Evolutionary conservation across 2,113 vertebrate genomes (phyloP).

Genomic region (Anoplopoma fimbria): DNA sequence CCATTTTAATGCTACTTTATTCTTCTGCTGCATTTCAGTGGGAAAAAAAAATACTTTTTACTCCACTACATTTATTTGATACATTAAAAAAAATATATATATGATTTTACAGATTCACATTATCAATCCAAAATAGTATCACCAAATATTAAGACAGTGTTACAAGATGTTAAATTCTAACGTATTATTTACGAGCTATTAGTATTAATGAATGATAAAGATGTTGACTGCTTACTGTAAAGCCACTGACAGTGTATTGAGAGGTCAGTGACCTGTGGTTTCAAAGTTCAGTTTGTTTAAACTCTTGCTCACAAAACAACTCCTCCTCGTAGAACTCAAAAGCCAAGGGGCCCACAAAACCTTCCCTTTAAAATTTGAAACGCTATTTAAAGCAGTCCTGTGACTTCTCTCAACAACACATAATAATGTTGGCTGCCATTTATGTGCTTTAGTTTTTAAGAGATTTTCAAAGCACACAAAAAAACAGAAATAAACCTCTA

Average conservation of each 20-base stretch:
- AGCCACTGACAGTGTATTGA: neutral
- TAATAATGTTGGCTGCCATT: neutral
- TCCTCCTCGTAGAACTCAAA: neutral
- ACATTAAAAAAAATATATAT: too few relatives aligned
- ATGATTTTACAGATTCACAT: neutral
- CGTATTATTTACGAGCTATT: too few relatives aligned
- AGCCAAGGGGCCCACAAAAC: neutral
- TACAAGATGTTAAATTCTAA: too few relatives aligned
- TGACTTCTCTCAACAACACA: neutral
- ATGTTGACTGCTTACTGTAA: neutral
- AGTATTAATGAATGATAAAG: too few relatives aligned
- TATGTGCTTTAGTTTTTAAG: neutral
- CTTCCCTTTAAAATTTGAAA: neutral
- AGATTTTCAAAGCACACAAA: neutral
- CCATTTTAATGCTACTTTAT: neutral
- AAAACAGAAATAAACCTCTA: neutral
- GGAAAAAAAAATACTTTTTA: neutral
- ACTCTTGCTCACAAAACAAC: neutral
- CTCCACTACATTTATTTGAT: neutral
- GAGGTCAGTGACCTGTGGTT: neutral
- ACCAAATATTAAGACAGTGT: too few relatives aligned
- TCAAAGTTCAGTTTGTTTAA: constrained; percentile 28
- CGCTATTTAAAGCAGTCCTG: neutral
- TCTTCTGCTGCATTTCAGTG: neutral
- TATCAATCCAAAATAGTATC: neutral